Percentiles rank a stretch among this genome's conserved stretches.
These are phyloP conservation scores for Eunapius fragilis DNA, from an alignment of 37 sponge, comb jelly and placozoan genomes.

Conservation along the genomic window DNA sequence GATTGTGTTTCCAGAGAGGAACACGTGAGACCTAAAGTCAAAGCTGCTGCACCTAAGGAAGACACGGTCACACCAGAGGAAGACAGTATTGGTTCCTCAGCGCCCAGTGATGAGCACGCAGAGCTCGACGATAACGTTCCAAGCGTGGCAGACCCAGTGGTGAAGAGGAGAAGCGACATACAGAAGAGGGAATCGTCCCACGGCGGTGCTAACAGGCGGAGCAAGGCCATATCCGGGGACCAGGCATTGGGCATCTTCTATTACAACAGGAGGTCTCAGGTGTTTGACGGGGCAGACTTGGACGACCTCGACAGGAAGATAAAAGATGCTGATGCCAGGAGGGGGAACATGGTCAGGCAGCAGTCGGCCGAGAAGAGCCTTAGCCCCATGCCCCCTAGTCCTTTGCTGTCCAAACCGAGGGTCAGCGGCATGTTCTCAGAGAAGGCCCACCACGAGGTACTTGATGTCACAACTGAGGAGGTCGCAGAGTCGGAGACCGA, in stretches of 20 bases:
- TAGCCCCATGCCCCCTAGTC: conserved; percentile 8
- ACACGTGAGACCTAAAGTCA: neutral
- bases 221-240: conserved; percentile 17
- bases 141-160: neutral
- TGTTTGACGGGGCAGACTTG: neutral
- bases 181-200: neutral
- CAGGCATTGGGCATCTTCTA: conserved; percentile 65
- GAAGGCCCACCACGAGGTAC: neutral
- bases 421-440: neutral
- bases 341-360: neutral
- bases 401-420: neutral
- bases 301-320: conserved; percentile 25
- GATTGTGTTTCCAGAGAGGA: neutral
- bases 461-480: neutral
- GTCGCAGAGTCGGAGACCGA: neutral
- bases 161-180: neutral
- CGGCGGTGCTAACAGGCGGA: conserved; percentile 6
- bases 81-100: neutral
- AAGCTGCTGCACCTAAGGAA: neutral
- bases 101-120: neutral
- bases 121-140: neutral
- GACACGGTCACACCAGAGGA: neutral
- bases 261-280: conserved; percentile 51
- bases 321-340: neutral
- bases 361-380: neutral